A percentile compares a stretch with the other conserved stretches of the same genome.
These are phyloP conservation scores for Embiotoca jacksoni DNA, from an alignment of 2,113 vertebrate species.

Conservation along the genomic window DNA sequence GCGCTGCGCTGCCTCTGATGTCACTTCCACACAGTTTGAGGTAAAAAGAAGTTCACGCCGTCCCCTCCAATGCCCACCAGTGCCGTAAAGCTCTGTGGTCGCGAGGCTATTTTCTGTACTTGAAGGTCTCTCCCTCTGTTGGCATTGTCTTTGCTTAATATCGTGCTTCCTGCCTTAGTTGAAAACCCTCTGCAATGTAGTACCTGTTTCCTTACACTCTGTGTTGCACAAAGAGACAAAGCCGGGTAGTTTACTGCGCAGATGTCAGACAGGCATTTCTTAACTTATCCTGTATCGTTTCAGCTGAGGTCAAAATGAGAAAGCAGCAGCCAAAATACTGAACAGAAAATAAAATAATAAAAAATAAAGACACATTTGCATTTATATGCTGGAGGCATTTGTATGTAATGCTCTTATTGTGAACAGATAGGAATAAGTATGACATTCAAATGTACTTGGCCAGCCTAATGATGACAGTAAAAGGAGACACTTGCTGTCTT, in stretches of 20 bases:
- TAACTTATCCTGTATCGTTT: background rate
- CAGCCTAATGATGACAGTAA: background rate
- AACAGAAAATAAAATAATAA: background rate
- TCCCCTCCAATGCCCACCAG: constrained; percentile 63
- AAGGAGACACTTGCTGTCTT: background rate
- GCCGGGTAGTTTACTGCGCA: constrained; percentile 39
- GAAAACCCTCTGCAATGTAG: constrained; percentile 40
- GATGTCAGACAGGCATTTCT: constrained; percentile 53
- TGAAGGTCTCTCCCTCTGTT: constrained; percentile 72
- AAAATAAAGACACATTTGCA: background rate
- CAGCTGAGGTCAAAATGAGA: constrained; percentile 33
- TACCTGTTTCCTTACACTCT: constrained; percentile 69
- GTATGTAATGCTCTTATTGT: background rate
- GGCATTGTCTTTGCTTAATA: constrained; percentile 77
- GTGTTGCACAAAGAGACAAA: constrained; percentile 70
- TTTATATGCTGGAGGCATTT: background rate
- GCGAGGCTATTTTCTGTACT: constrained; percentile 41
- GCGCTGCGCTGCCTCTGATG: constrained; percentile 58
- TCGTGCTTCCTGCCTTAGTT: constrained; percentile 70
- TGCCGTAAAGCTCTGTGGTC: constrained; percentile 55
- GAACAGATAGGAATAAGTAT: background rate
- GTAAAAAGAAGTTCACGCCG: constrained; percentile 72
- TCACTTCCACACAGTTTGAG: constrained; percentile 64
- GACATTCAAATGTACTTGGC: background rate
- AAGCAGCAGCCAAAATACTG: background rate